Base-by-base conservation (phyloP, 2,797 vertebrate species). In the Centropyge bicolor region DNA sequence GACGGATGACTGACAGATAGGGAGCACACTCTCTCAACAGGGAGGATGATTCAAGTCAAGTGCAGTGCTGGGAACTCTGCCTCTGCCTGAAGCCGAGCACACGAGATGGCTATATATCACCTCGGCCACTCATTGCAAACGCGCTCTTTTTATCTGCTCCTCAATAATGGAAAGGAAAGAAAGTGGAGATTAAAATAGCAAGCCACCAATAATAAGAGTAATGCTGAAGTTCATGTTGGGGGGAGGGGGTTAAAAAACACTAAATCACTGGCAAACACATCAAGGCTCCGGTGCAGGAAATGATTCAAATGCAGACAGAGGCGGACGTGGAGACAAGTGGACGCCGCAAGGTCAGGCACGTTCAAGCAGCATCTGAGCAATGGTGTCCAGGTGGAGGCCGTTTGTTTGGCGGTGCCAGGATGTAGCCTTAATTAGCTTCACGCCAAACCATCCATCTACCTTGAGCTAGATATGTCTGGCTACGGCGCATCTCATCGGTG, bases 1-100 rank as follows among this genome's bases (percentile, higher is more conserved):
- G 82, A 91, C 31, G 10, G 69, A 89, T 90, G 88, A 93, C 60
- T 92, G 92, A 91, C 88, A 87, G 77, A 52, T 24, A 62, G 69
- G 73, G 70, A 81, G 84, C 68, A 14, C 49, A 70, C 20, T 51
- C 49, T 77, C 75, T 77, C 83, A 60, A 75, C 67, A 46, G 76
- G 77, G 70, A 65, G 68, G 84, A 84, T 73, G 76, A 89, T 85
- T 90, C 73, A 86, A 88, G 83, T 83, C 78, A 78, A 90, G 82
- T 70, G 69, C 49, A 54, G 81, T 71, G 81, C 68, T 80, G 55
- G 78, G 70, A 88, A 74, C 68, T 76, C 35, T 13, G 35, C 46
- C 74, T 80, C 59, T 71, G 76, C 71, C 70, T 69, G 66, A 57
- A 81, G 60, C 35, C 45, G 27, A 54, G 57, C 51, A 56, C 60